phyloP scores from a whole-genome alignment of 2,113 vertebrate species.

The Acrocephalus arundinaceus region DNA sequence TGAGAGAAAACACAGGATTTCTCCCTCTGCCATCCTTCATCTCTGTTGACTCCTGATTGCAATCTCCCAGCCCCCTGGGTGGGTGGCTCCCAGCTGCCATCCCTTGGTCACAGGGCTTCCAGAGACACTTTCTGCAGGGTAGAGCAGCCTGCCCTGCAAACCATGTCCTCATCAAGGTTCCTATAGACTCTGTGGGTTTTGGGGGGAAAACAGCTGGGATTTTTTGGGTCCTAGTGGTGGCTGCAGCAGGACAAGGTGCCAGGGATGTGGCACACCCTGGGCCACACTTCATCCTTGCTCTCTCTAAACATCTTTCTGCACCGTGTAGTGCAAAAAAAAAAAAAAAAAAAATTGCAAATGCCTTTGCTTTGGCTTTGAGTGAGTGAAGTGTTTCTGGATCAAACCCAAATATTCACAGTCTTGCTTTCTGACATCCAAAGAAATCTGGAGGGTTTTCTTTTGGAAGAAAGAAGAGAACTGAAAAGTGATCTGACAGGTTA shows the following conservation, averaged over 20 bases:
- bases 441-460: not conserved
- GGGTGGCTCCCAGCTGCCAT: not conserved
- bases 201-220: not conserved
- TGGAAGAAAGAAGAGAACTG: not conserved
- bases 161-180: fast-evolving
- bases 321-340: not conserved
- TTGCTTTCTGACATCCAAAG: not conserved
- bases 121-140: not conserved
- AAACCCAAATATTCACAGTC: not conserved
- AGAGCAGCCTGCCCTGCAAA: not conserved
- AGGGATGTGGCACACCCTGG: fast-evolving
- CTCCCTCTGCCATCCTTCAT: not conserved
- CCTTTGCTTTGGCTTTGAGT: not conserved
- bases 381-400: not conserved
- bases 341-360: not conserved
- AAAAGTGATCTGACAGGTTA: not conserved
- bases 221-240: not conserved
- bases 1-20: conserved; percentile 22
- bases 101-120: fast-evolving
- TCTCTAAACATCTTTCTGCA: not conserved
- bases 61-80: not conserved
- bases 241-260: fast-evolving
- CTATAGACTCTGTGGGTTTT: fast-evolving
- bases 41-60: not conserved
- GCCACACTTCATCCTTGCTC: fast-evolving